Evolutionary conservation across 1,140 invertebrate genomes (phyloP).

Genomic region (Lasioglossum albipes): DNA sequence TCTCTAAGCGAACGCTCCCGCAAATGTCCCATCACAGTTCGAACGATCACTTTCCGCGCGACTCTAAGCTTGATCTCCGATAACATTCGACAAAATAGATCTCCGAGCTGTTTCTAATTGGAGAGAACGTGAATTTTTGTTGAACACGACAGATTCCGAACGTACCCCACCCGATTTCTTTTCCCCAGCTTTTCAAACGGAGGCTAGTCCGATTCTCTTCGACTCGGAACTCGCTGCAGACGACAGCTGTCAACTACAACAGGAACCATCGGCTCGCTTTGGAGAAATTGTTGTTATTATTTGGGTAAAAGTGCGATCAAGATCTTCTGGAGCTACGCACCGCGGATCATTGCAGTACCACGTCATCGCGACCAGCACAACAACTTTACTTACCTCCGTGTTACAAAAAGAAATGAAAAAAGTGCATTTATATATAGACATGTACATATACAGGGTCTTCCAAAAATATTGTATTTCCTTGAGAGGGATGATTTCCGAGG

Average conservation of each 20-base stretch:
- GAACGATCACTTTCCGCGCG: neutral
- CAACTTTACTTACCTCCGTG: constrained; percentile 34
- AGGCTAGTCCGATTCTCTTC: constrained; percentile 63
- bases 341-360: neutral
- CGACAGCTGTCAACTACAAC: constrained; percentile 74
- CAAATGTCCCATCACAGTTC: neutral
- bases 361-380: neutral
- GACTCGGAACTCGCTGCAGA: constrained; percentile 75
- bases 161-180: constrained; percentile 7
- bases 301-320: constrained; percentile 57
- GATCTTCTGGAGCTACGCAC: constrained; percentile 54
- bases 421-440: neutral
- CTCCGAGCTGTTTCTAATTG: no score
- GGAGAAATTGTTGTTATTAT: constrained; percentile 59
- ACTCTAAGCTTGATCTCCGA: no score
- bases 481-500: no score
- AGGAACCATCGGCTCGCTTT: constrained; percentile 69
- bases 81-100: no score
- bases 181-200: constrained; percentile 37
- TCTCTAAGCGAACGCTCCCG: neutral
- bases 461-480: no score
- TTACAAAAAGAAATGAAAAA: neutral
- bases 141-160: neutral
- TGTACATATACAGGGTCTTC: no score
- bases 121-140: no score